Evolutionary conservation across 1,140 invertebrate species (phyloP).

Genomic region (Ctenoplectra terminalis): DNA sequence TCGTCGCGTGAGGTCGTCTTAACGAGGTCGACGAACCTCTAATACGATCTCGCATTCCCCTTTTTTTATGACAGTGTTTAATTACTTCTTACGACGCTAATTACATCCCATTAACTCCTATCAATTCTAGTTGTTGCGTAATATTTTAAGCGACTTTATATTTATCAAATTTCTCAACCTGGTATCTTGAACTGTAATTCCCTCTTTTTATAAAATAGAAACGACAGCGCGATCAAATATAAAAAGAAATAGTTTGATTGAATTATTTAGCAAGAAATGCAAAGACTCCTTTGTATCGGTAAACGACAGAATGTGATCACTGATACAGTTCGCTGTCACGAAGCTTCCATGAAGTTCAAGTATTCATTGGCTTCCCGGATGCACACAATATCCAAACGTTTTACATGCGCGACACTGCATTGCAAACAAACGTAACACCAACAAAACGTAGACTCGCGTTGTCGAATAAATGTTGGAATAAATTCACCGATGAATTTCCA

Average conservation of each 20-base stretch:
- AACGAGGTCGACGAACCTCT: not conserved
- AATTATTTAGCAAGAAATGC: too few species aligned
- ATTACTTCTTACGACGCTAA: not conserved
- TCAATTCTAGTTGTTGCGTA: too few species aligned
- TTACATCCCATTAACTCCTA: too few species aligned
- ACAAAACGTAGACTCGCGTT: not conserved
- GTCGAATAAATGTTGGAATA: not conserved
- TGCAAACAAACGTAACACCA: not conserved
- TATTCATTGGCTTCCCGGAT: constrained; percentile 5
- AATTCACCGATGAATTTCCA: not conserved
- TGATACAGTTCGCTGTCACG: not conserved
- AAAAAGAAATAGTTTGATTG: too few species aligned
- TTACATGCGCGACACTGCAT: not conserved
- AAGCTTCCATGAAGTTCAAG: constrained; percentile 22
- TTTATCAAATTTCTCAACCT: too few species aligned
- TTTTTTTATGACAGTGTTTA: not conserved
- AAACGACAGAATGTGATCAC: not conserved
- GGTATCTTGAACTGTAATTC: too few species aligned
- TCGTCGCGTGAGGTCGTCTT: not conserved
- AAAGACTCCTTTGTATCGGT: not conserved
- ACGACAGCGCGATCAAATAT: too few species aligned
- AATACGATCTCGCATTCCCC: not conserved
- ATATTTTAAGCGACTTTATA: too few species aligned
- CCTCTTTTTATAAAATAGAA: too few species aligned
- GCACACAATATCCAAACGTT: not conserved